Base-by-base conservation (phyloP, 2,113 vertebrate genomes). In the Prionailurus bengalensis region DNA sequence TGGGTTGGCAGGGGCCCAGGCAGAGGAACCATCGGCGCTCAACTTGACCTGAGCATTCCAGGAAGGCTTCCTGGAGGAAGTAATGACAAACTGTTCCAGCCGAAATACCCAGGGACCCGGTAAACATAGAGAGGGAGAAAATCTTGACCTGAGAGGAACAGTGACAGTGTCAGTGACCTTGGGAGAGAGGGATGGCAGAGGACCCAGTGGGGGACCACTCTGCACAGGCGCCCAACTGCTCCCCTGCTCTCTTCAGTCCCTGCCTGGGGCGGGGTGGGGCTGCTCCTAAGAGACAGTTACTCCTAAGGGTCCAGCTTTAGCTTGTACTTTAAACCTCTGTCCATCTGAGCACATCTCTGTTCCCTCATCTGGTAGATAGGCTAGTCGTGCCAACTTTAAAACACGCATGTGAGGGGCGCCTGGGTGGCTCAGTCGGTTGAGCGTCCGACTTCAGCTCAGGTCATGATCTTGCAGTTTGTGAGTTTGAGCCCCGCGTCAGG, bases 1-100 rank as follows among this genome's bases (percentile, higher is more conserved):
- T 8, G 42, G 31, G 36, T 71, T 96, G 95, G 91, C 93, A 82
- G 95, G 45, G 92, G 61, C 65, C 68, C 70, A 79, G 70, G 74
- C 95, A 83, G 78, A 89, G 68, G 82, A 87, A 45, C 33, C 63
- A 31, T 27, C 61, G 8, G 55, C 45, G 70, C 93, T 95, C 42
- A 1, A 7, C 51, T 42, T 8, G 1, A 70, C 19, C 79, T 42
- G 31, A 33, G 63, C 45, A 51, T 39, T 86, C 89, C 90, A 25
- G 76, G 84, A 96, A 81, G 87, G 45, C 94, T 95, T 97, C 87
- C 92, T 73, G 88, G 81, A 95, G 84, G 91, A 88, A 76, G 74
- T n/a, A 33, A 25, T 4, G 58, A 61, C 55, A 45, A 42, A 81
- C 65, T 10, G 8, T 71, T 66, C 33, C 36, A 23, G 10, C 51